Percentiles rank a stretch among this genome's conserved stretches.
These are phyloP conservation scores for Hybos culiciformis DNA, from an alignment of 2,888 invertebrate species.

Conservation along the genomic window DNA sequence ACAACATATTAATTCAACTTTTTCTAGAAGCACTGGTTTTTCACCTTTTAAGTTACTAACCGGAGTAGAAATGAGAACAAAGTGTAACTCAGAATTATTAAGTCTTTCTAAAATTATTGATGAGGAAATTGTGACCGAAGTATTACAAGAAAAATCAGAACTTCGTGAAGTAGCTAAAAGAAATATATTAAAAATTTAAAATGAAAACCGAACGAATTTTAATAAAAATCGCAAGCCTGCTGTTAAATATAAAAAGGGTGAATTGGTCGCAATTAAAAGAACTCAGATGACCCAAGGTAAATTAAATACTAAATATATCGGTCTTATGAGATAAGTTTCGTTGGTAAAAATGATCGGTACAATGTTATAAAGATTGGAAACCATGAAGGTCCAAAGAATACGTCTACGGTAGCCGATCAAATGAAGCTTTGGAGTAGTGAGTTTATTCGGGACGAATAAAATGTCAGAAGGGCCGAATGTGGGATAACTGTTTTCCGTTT, in stretches of 20 bases:
- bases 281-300: constrained; percentile 9
- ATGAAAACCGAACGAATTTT: constrained; percentile 7
- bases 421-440: constrained; percentile 12
- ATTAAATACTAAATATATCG: constrained; percentile 8
- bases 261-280: constrained; percentile 13
- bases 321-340: constrained; percentile 5
- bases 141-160: constrained; percentile 1
- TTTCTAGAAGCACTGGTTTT: constrained; percentile 15
- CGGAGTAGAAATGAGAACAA: constrained; percentile 10
- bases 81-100: no score
- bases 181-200: constrained; percentile 8
- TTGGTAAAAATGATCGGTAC: constrained; percentile 6
- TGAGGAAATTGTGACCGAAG: constrained; percentile 1
- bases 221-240: constrained; percentile 5
- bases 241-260: constrained; percentile 1
- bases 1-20: constrained; percentile 20
- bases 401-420: constrained; percentile 8
- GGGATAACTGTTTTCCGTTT: no score
- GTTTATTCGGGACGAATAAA: constrained; percentile 12
- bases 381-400: constrained; percentile 6
- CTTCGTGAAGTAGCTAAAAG: constrained; percentile 7
- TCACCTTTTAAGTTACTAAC: constrained; percentile 11
- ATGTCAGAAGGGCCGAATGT: constrained; percentile 12
- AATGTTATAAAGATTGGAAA: constrained; percentile 7
- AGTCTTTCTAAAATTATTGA: constrained; percentile 7